Evolutionary conservation across 2,888 invertebrate species (phyloP), one percentile per base, ranked within the genome.

Genomic region (Luperina testacea): DNA sequence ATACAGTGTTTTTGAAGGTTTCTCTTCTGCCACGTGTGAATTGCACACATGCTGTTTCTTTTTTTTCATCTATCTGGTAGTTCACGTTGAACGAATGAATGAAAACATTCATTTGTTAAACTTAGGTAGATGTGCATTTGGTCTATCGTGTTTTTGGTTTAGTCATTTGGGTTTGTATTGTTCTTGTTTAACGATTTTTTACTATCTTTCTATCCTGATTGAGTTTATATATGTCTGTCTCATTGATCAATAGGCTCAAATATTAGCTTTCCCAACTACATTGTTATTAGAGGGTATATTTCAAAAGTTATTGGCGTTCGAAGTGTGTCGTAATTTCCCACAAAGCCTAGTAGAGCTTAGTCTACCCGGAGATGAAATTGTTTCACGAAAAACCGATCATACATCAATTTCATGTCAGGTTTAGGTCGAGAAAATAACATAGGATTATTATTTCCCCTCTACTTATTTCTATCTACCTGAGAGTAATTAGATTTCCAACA

Each of bases 311-410:
- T 81, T 70, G 59, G 38, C 11, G 64, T 73, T 48, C 8, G 67
- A 69, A 69, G 42, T 72, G 45, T 61, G 69, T 82, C 81, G 51
- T 82, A 80, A 82, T 65, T 82, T 61, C 64, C 42, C 24, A 72
- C 70, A 80, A 80, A 73, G 73, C 70, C 73, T 73, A 51, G 8
- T 24, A 57, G n/a, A 69, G 38, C 42, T 51, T 45, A 27, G 45
- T 61, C 15, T 20, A 53, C n/a, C 17, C n/a, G 9, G 9, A 45
- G 13, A 57, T 51, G 17, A 61, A 64, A 85, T 72, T 20, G 69
- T 72, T 72, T 72, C n/a, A 17, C 68, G 80, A 24, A 24, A 48
- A 72, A n/a, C 68, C 71, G 59, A 51, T 15, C 45, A n/a, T 72
- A 51, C 15, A 84, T 72, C 72, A 69, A 59, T 24, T 80, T 69